Conservation (phyloP, 2,888 invertebrate genomes). For the Tetramorium bicarinatum region DNA sequence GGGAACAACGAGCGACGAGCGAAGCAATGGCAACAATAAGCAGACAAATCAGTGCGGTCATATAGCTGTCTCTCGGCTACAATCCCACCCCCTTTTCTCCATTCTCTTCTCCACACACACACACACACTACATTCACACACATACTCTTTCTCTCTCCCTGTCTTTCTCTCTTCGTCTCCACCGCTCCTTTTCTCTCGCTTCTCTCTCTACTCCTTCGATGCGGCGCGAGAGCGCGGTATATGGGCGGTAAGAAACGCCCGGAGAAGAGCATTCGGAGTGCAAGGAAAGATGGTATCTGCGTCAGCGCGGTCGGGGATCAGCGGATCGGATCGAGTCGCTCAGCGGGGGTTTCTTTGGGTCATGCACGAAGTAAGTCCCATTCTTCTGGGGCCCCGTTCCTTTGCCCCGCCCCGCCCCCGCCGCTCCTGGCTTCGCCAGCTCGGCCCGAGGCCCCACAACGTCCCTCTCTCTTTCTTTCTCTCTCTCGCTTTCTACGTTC, state of each 20-base stretch:
- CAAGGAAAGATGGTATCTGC: conserved; percentile 85
- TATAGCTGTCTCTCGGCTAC: conserved; percentile 75
- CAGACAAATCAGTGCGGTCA: conserved; percentile 78
- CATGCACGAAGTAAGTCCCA: conserved; percentile 85
- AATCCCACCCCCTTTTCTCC: conserved; percentile 58
- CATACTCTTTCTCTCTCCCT: conserved; percentile 21
- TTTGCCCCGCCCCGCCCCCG: conserved; percentile 57
- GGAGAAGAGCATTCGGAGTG: conserved; percentile 80
- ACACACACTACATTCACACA: not conserved
- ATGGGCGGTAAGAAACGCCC: conserved; percentile 78
- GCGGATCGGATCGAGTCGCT: conserved; percentile 85
- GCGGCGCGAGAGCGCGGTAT: conserved; percentile 68
- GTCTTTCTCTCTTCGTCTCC: conserved; percentile 19
- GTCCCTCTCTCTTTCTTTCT: conserved; percentile 52
- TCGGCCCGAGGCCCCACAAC: conserved; percentile 40
- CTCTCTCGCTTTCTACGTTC: not conserved
- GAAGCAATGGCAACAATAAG: conserved; percentile 75
- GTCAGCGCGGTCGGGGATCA: conserved; percentile 85
- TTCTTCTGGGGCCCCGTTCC: conserved; percentile 77
- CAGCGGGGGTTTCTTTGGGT: conserved; percentile 86
- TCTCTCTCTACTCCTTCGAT: conserved; percentile 37
- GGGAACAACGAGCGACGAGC: conserved; percentile 66
- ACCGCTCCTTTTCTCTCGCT: conserved; percentile 41
- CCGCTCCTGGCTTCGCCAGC: conserved; percentile 48
- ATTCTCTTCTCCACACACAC: conserved; percentile 25